Percentiles rank a stretch among this genome's conserved stretches.
phyloP scores from a whole-genome alignment of 2,113 vertebrate species.

The Calyptommatus sinebrachiatus region DNA sequence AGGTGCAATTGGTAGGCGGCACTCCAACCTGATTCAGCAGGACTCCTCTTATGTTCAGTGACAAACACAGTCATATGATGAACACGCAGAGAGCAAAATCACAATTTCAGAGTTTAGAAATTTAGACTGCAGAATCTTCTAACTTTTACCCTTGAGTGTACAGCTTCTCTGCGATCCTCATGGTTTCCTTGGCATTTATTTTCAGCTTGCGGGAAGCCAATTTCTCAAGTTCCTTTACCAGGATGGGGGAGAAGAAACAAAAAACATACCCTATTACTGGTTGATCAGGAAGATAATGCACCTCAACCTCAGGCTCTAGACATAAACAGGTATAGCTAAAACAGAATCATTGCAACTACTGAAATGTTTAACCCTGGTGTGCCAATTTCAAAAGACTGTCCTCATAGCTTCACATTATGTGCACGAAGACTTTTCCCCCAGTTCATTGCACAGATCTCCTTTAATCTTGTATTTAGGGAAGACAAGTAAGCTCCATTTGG shows the following conservation, averaged over 20 bases:
- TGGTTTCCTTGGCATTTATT: conserved; percentile 94
- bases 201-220: conserved; percentile 90
- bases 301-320: too few species aligned
- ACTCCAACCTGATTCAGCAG: too few species aligned
- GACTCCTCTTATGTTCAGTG: too few species aligned
- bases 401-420: background rate
- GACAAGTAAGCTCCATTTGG: background rate
- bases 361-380: background rate
- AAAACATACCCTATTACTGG: background rate
- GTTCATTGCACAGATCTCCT: too few species aligned
- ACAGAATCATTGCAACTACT: background rate
- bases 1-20: too few species aligned
- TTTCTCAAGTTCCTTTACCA: conserved; percentile 90
- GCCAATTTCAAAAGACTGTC: background rate
- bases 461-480: too few species aligned
- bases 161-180: conserved; percentile 95
- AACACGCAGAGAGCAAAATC: accelerated
- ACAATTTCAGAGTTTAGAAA: background rate
- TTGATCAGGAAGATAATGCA: background rate
- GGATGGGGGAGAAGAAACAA: conserved; percentile 20
- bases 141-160: conserved; percentile 89
- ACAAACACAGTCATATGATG: background rate
- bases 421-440: too few species aligned
- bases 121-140: too few species aligned
- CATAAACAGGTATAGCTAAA: background rate